These are phyloP conservation scores for Sebastiscus albofasciatus DNA, from an alignment of 2,797 vertebrate genomes.

Conservation along the genomic window DNA sequence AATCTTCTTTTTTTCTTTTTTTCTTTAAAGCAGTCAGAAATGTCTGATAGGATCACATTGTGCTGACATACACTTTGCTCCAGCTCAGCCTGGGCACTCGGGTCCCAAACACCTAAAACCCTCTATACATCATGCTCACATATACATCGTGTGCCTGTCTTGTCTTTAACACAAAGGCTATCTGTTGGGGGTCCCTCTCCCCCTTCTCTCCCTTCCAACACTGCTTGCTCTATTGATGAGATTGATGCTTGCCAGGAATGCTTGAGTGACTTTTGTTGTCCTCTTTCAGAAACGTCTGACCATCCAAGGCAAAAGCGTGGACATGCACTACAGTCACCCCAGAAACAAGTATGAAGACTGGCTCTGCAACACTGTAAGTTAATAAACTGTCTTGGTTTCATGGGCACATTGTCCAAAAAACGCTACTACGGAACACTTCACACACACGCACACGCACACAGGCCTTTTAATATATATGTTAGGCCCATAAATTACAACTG, in stretches of 20 bases:
- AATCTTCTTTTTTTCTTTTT: neutral
- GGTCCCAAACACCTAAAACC: conserved; percentile 86
- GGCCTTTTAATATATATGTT: neutral
- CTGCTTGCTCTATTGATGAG: conserved; percentile 94
- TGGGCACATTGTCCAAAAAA: conserved; percentile 11
- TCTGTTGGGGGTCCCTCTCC: conserved; percentile 82
- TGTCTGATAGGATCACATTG: conserved; percentile 75
- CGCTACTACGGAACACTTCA: conserved; percentile 25
- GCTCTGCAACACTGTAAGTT: conserved; percentile 97
- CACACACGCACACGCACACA: conserved; percentile 4
- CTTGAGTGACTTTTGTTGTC: conserved; percentile 83
- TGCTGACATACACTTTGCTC: conserved; percentile 80
- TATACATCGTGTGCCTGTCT: conserved; percentile 77
- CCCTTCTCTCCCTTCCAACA: conserved; percentile 88
- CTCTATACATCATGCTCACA: conserved; percentile 75
- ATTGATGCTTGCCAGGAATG: conserved; percentile 62
- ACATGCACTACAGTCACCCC: conserved; percentile 99
- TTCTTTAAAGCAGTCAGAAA: conserved; percentile 53
- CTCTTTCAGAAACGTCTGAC: conserved; percentile 97
- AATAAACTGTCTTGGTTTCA: conserved; percentile 28
- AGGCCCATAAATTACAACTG: conserved; percentile 29
- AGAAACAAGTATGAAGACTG: conserved; percentile 99
- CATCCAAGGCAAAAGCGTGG: conserved; percentile 96
- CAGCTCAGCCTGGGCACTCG: conserved; percentile 86
- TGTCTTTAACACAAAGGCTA: conserved; percentile 82